These are phyloP conservation scores for Neolamprologus longior DNA, from an alignment of 2,113 vertebrate species.

Conservation along the genomic window DNA sequence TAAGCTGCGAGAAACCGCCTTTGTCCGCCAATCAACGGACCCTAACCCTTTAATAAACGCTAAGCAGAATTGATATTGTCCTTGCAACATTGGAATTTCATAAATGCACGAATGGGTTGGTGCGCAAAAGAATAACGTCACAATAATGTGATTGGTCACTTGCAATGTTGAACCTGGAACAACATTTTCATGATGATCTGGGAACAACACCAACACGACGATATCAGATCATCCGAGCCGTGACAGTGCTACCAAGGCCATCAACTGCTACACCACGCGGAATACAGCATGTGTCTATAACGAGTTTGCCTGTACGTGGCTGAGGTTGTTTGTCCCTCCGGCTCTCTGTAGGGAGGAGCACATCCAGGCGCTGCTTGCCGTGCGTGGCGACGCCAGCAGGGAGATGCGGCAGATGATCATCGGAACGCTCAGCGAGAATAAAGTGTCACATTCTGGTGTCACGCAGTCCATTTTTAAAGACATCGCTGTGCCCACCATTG, in stretches of 20 bases:
- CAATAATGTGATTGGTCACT: rapidly evolving
- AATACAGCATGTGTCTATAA: not conserved
- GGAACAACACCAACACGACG: no score
- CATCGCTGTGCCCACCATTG: slow-evolving; percentile 81
- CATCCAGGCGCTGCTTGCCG: slow-evolving; percentile 83
- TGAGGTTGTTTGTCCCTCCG: not conserved
- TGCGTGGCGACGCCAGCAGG: slow-evolving; percentile 89
- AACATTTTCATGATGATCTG: no score
- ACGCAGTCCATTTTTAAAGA: slow-evolving; percentile 88
- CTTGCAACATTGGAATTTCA: no score
- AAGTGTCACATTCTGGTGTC: slow-evolving; percentile 67
- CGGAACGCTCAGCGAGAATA: slow-evolving; percentile 87
- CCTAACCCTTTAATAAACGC: rapidly evolving
- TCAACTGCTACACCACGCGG: rapidly evolving
- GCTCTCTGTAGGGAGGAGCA: slow-evolving; percentile 83
- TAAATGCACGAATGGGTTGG: no score
- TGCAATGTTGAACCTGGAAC: no score
- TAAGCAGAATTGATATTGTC: no score
- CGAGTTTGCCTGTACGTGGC: not conserved
- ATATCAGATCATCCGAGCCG: rapidly evolving
- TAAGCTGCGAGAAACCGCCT: no score
- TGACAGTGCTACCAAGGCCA: not conserved
- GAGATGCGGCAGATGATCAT: slow-evolving; percentile 97
- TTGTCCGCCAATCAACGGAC: no score
- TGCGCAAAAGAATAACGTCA: no score